Evolutionary conservation across 2,797 vertebrate species (phyloP).

Genomic region (Champsocephalus esox): DNA sequence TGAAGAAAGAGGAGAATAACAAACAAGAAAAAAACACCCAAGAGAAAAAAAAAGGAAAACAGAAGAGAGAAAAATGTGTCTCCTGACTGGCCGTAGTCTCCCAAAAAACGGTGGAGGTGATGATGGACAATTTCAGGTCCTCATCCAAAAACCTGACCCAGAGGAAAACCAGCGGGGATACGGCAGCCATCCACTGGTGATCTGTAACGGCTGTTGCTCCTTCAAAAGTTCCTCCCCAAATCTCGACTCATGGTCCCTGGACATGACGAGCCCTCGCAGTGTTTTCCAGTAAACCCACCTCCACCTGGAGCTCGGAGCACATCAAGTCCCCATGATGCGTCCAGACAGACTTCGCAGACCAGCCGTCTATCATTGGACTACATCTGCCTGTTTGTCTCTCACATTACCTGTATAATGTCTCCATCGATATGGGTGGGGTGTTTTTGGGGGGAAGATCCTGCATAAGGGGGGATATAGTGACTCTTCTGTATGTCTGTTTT

Average conservation of each 20-base stretch:
- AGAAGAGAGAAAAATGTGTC: conserved; percentile 58
- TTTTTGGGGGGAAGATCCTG: conserved; percentile 63
- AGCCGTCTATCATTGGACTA: conserved; percentile 69
- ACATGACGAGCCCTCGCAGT: conserved; percentile 52
- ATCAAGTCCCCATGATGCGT: conserved; percentile 51
- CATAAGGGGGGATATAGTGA: conserved; percentile 68
- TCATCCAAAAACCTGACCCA: conserved; percentile 59
- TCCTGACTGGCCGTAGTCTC: conserved; percentile 56
- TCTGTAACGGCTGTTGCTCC: conserved; percentile 63
- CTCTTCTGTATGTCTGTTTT: conserved; percentile 74
- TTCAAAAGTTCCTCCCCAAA: conserved; percentile 47
- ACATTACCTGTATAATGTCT: conserved; percentile 70
- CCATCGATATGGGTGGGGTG: conserved; percentile 67
- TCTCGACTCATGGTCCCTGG: conserved; percentile 52
- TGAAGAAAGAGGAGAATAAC: conserved; percentile 70
- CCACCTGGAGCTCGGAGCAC: conserved; percentile 67
- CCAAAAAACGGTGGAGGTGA: conserved; percentile 56
- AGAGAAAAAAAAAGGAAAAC: conserved; percentile 74
- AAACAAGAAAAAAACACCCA: conserved; percentile 48
- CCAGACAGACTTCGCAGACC: conserved; percentile 71
- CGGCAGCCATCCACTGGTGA: conserved; percentile 51
- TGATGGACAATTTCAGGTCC: conserved; percentile 65
- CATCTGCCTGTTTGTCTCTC: conserved; percentile 72
- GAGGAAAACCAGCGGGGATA: conserved; percentile 65
- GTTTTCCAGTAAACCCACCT: conserved; percentile 62